A percentile compares a stretch with the other conserved stretches of the same genome.
Conservation (phyloP, 1,140 invertebrate species). For the Euura saliciscinereae region DNA sequence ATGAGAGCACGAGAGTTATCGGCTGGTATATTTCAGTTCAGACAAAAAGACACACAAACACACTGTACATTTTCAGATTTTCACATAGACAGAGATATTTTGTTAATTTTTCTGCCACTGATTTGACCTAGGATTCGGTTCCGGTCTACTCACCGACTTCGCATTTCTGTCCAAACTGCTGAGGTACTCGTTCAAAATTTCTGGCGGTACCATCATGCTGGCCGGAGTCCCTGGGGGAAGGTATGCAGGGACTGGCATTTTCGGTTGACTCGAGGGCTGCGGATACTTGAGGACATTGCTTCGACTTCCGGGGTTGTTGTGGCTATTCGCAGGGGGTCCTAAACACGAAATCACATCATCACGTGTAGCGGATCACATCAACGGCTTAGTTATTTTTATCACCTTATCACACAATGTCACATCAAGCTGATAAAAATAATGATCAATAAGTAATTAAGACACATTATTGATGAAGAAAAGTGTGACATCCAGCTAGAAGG, state of each 20-base stretch:
- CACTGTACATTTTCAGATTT: no score
- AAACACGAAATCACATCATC: no score
- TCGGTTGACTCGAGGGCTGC: constrained; percentile 20
- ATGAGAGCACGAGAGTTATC: no score
- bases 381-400: no score
- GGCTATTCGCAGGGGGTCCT: neutral
- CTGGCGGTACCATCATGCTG: constrained; percentile 37
- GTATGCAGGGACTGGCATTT: neutral
- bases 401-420: no score
- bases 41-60: neutral
- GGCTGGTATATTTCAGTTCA: no score
- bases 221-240: neutral
- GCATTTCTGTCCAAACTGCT: constrained; percentile 38
- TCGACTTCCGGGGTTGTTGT: neutral
- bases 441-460: no score
- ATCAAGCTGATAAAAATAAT: no score
- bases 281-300: constrained; percentile 18
- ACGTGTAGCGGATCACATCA: no score
- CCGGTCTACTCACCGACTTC: constrained; percentile 46
- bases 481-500: no score
- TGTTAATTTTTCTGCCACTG: constrained; percentile 24
- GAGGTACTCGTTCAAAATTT: constrained; percentile 47
- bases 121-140: neutral
- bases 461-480: no score
- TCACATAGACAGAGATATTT: neutral